Conservation (phyloP, 2,113 vertebrate species). For the Sceloporus tristichus region DNA sequence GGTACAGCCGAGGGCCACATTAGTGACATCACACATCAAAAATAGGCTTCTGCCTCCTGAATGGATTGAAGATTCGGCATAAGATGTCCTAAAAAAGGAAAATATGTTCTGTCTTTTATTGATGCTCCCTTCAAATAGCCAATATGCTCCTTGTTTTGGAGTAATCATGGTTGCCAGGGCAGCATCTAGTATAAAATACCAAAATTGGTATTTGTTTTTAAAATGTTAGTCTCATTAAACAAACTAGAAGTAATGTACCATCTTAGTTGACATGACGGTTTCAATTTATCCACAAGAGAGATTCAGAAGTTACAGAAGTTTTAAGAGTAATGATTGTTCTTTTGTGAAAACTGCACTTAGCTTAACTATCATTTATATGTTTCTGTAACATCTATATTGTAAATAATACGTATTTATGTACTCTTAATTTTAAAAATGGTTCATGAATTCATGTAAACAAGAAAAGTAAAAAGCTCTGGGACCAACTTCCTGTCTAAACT, state of each 20-base stretch:
- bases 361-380: neutral
- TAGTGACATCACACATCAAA: slow-evolving; percentile 40
- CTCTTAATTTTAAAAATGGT: neutral
- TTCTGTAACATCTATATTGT: neutral
- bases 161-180: neutral
- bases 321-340: neutral
- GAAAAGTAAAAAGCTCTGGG: neutral
- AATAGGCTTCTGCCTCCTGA: slow-evolving; percentile 38
- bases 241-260: neutral
- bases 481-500: too few relatives aligned
- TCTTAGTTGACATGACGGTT: neutral
- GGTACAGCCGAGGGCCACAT: slow-evolving; percentile 27
- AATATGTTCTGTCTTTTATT: slow-evolving; percentile 43
- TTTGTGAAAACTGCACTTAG: neutral
- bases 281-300: neutral
- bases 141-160: slow-evolving; percentile 26
- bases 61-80: slow-evolving; percentile 33
- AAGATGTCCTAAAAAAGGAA: slow-evolving; percentile 39
- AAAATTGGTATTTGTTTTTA: slow-evolving; percentile 21
- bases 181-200: slow-evolving; percentile 16
- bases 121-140: slow-evolving; percentile 35
- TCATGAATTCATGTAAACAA: neutral
- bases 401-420: neutral
- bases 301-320: neutral
- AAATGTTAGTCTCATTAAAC: slow-evolving; percentile 13